phyloP scores from a whole-genome alignment of 2,888 invertebrate species.

The Emesis russula region DNA sequence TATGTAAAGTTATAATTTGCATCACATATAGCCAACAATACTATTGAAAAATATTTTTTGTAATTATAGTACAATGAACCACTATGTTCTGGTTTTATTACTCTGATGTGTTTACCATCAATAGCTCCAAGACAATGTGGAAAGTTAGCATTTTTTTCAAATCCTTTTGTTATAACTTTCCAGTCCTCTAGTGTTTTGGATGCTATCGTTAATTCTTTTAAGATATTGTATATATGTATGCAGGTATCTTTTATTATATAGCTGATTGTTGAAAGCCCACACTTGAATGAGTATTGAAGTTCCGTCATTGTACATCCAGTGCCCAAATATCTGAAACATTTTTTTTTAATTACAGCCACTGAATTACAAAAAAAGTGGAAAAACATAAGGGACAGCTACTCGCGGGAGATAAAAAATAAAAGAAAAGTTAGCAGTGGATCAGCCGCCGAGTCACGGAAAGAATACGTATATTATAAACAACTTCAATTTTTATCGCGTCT shows the following conservation, averaged over 20 bases:
- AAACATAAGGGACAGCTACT: constrained; percentile 17
- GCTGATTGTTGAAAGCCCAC: constrained; percentile 18
- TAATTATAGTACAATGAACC: constrained; percentile 6
- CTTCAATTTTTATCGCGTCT: constrained; percentile 10
- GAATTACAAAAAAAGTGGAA: constrained; percentile 19
- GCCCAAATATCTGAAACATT: constrained; percentile 22
- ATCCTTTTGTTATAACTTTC: constrained; percentile 5
- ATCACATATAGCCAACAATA: too few relatives aligned
- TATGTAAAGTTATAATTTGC: too few relatives aligned
- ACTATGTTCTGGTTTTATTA: constrained; percentile 18
- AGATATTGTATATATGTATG: constrained; percentile 13
- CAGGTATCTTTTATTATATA: constrained; percentile 13
- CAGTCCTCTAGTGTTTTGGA: constrained; percentile 8
- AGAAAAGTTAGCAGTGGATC: constrained; percentile 5
- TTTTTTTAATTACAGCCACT: constrained; percentile 11
- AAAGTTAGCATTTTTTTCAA: constrained; percentile 17
- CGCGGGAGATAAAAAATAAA: constrained; percentile 18
- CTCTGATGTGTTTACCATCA: constrained; percentile 20
- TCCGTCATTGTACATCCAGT: constrained; percentile 35
- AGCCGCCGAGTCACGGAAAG: constrained; percentile 3
- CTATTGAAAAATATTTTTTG: background rate
- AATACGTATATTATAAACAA: background rate
- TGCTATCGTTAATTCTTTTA: constrained; percentile 13
- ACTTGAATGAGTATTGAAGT: constrained; percentile 33
- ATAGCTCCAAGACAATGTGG: background rate